Conservation (phyloP, 2,797 vertebrate species). For the Neosilurus mollespiculum region DNA sequence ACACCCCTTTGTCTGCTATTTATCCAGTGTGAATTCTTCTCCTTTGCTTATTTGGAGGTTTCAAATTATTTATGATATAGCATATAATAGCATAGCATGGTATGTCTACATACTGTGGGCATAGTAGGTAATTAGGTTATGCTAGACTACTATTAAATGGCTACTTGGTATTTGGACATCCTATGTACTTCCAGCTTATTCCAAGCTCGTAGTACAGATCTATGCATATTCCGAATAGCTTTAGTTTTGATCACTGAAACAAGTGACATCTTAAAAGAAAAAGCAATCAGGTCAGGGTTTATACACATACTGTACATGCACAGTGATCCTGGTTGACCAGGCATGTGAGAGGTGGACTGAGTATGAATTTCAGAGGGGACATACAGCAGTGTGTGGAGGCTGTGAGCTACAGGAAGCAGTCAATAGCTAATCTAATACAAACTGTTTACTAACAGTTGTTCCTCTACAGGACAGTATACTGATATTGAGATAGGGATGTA, state of each 20-base stretch:
- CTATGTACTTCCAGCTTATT: too few relatives aligned
- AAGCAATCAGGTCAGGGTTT: not conserved
- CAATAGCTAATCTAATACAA: slow-evolving; percentile 24
- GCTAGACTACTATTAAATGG: too few relatives aligned
- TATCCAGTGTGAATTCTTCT: too few relatives aligned
- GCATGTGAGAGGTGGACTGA: not conserved
- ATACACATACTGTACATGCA: not conserved
- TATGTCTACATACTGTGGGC: too few relatives aligned
- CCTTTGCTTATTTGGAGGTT: too few relatives aligned
- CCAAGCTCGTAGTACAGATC: too few relatives aligned
- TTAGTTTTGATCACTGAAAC: not conserved
- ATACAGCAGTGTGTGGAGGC: slow-evolving; percentile 26
- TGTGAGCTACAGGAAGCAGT: slow-evolving; percentile 5
- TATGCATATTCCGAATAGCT: too few relatives aligned
- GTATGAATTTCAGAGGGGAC: slow-evolving; percentile 24
- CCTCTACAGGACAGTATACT: slow-evolving; percentile 5
- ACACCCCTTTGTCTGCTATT: too few relatives aligned
- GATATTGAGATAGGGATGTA: not conserved
- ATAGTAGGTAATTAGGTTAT: too few relatives aligned
- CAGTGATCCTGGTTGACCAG: not conserved
- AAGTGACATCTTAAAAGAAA: not conserved
- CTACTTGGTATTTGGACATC: too few relatives aligned
- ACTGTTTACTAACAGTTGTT: slow-evolving; percentile 34
- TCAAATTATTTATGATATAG: too few relatives aligned
- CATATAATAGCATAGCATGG: too few relatives aligned